phyloP scores from a whole-genome alignment of 2,797 vertebrate species.

The Smutsia temminckii region DNA sequence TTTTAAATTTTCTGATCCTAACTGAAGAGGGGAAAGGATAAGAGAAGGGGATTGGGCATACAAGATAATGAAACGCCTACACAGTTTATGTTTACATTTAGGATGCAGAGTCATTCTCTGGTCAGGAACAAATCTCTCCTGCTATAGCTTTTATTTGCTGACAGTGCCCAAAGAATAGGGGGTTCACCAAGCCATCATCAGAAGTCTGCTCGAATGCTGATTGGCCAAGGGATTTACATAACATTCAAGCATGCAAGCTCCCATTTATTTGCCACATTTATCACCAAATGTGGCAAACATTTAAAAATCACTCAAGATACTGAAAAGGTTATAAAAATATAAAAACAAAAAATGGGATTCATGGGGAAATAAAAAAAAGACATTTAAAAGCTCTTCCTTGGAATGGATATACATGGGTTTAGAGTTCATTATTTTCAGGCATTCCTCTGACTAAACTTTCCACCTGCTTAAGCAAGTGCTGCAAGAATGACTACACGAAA shows the following conservation, averaged over 20 bases:
- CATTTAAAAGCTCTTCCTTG: slow-evolving; percentile 28
- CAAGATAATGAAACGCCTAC: background rate
- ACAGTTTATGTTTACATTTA: too few relatives aligned
- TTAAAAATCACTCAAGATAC: background rate
- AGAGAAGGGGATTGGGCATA: background rate
- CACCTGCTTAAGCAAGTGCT: slow-evolving; percentile 67
- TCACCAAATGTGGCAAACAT: background rate
- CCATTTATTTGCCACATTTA: background rate
- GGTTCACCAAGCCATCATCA: background rate
- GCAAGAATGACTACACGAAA: slow-evolving; percentile 13
- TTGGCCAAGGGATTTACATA: background rate
- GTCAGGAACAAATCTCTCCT: background rate
- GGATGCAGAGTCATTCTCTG: background rate
- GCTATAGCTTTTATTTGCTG: background rate
- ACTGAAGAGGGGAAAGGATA: background rate
- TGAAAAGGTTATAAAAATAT: background rate
- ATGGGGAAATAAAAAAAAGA: slow-evolving; percentile 19
- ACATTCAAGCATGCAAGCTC: background rate
- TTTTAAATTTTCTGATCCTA: background rate
- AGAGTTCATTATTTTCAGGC: slow-evolving; percentile 24
- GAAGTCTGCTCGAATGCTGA: background rate
- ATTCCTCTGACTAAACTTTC: slow-evolving; percentile 45
- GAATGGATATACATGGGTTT: background rate
- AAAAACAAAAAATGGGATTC: background rate
- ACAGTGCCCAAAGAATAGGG: background rate